Evolutionary conservation across 2,888 invertebrate species (phyloP), one percentile per base, ranked within the genome.

Genomic region (Campoplex nolae): DNA sequence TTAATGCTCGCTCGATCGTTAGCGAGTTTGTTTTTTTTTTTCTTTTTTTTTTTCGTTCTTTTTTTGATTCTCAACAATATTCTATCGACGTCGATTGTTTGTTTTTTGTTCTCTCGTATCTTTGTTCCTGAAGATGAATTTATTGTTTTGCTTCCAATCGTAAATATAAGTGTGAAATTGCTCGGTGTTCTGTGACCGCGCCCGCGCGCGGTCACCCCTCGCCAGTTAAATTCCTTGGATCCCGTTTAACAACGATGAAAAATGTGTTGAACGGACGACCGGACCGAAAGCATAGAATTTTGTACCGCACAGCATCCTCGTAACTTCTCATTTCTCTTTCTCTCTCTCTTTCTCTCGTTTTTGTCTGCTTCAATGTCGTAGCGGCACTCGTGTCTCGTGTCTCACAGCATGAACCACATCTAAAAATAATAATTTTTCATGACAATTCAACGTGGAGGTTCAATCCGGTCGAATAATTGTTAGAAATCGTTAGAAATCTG

Each of bases 351-450:
- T 35, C 56, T 58, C 38, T 56, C 58, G 42, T 56, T 56, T 32
- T 13, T 38, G 42, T 56, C 56, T 56, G 32, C 48, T 23, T 56
- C 54, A 51, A 68, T 54, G 23, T 51, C 54, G 48, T 84, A 28
- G 58, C 68, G 45, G 51, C 75, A 67, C 71, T 83, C 65, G 71
- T 62, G 11, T 45, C 70, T 84, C 58, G 71, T 73, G 11, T 32
- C 65, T 93, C 91, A 93, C 70, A 93, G 70, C 90, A 93, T 91
- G 90, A 93, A 93, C 93, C 93, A 93, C 81, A 93, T 65, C 93
- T 93, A 88, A 42, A 89, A 89, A 86, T 67, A 76, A 54, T 32
- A 38, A 67, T 76, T 4, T 23, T 4, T 74, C 3, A 23, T 42
- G 7, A 45, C 23, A 51, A 42, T 16, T 56, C 28, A 48, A 18